Evolutionary conservation across 1,140 invertebrate genomes (phyloP), one percentile per base, ranked within the genome.

Genomic region (Tetragnatha versicolor): DNA sequence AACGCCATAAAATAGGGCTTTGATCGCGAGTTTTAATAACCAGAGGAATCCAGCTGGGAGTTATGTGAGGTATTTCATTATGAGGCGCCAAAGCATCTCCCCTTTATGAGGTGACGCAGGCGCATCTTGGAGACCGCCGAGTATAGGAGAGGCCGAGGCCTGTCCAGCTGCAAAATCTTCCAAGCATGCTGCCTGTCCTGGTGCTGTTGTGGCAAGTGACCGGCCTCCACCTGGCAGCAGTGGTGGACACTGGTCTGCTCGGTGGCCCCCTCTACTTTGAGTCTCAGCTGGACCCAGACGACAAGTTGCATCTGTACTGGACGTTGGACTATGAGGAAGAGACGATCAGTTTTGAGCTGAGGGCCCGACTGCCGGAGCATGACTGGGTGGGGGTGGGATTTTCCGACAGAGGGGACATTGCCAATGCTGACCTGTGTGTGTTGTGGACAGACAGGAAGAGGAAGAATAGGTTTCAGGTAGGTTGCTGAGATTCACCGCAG

Each of bases 381-480:
- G 73, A 81, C 49, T 96, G 93, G 93, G 91, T 97, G 80, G 93
- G 93, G 2, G 83, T 97, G 61, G 97, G 97, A 37, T 98, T 98
- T 87, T 98, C 96, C 0, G 91, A 96, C 84, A 91, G 94, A 81
- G 97, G 96, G 4, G 88, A 92, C 45, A 72, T 89, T 0, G 88
- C 88, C 33, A 89, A 91, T 47, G 93, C 94, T 2, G 96, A 98
- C 88, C 91, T 94, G 78, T 96, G 94, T 82, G 85, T 98, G 12
- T 88, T 95, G 37, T 94, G 92, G 92, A 87, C 88, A 3, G 90
- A 93, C 83, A 90, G 89, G 87, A 89, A 89, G 79, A 88, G 89
- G 29, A 86, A 85, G 77, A 85, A 89, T 61, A 88, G 90, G 81
- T 88, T 93, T 82, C 89, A 93, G 89, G 93, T 93, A 88, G 85